These are phyloP conservation scores for Ianthella basta DNA, from an alignment of 37 sponge, comb jelly and placozoan species.

Conservation along the genomic window DNA sequence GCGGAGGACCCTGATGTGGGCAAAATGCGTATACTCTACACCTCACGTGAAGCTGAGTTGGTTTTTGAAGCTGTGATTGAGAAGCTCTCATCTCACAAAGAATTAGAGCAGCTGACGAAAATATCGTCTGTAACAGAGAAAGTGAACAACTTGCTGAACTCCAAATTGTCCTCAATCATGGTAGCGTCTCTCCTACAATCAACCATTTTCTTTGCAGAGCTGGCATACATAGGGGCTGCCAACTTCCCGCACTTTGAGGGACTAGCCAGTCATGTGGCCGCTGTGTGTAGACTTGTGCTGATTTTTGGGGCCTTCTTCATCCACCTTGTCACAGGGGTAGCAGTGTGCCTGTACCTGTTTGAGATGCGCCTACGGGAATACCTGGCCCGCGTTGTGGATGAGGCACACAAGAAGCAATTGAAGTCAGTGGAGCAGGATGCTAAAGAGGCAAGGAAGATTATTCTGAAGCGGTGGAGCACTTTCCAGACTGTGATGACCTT, in stretches of 20 bases:
- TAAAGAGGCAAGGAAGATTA: not conserved
- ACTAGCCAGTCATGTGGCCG: not conserved
- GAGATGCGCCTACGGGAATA: constrained; percentile 23
- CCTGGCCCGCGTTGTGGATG: not conserved
- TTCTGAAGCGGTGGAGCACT: not conserved
- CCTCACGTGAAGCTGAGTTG: not conserved
- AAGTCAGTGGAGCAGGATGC: not conserved
- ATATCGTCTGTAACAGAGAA: not conserved
- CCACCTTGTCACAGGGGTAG: not conserved
- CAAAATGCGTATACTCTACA: not conserved
- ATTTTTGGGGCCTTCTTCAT: not conserved
- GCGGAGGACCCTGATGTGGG: not conserved
- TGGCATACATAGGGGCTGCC: not conserved
- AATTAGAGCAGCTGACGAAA: not conserved
- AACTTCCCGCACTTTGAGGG: not conserved
- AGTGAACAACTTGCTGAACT: not conserved
- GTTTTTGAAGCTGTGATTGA: not conserved
- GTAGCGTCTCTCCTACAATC: not conserved
- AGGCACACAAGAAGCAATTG: not conserved
- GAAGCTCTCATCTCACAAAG: not conserved
- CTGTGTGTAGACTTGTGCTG: not conserved
- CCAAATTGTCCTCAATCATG: constrained; percentile 1
- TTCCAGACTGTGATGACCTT: not conserved
- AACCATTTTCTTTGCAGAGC: not conserved
- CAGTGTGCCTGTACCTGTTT: constrained; percentile 9